These are phyloP conservation scores for Phylloscopus trochiloides DNA, from an alignment of 2,113 vertebrate genomes.

Conservation along the genomic window DNA sequence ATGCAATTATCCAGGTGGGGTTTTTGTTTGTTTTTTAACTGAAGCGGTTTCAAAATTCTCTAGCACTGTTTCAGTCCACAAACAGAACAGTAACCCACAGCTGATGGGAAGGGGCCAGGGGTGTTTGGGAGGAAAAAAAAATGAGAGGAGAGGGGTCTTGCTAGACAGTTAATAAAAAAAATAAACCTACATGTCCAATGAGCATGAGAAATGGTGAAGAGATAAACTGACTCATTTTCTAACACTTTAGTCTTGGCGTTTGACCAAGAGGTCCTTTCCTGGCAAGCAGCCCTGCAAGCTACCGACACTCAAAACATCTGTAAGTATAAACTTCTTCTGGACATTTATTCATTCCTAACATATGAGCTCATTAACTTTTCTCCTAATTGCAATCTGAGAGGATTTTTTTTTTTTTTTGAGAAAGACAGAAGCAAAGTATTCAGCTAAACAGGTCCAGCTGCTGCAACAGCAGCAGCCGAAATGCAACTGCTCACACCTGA, in stretches of 20 bases:
- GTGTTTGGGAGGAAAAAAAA: not conserved
- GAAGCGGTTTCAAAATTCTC: not conserved
- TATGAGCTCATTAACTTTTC: slow-evolving; percentile 76
- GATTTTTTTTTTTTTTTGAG: not conserved
- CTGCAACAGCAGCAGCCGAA: slow-evolving; percentile 63
- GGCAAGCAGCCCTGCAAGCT: slow-evolving; percentile 38
- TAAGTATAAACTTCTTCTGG: slow-evolving; percentile 72
- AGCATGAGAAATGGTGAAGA: slow-evolving; percentile 44
- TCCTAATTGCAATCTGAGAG: slow-evolving; percentile 13
- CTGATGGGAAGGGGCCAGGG: rapidly evolving
- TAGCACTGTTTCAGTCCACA: rapidly evolving
- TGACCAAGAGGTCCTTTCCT: slow-evolving; percentile 25
- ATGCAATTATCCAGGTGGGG: slow-evolving; percentile 4
- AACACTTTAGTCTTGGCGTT: slow-evolving; percentile 36
- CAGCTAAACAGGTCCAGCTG: slow-evolving; percentile 69
- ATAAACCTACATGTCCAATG: not conserved
- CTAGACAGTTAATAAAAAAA: not conserved
- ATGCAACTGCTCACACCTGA: slow-evolving; percentile 40
- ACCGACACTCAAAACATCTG: slow-evolving; percentile 58
- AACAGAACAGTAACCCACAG: not conserved
- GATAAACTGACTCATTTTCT: slow-evolving; percentile 58
- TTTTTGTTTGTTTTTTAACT: not conserved
- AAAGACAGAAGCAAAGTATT: slow-evolving; percentile 28
- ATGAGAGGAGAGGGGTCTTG: not conserved
- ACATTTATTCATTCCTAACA: slow-evolving; percentile 69